A percentile compares a stretch with the other conserved stretches of the same genome.
Conservation (phyloP, 2,888 invertebrate genomes). For the Seira sanloemensis region DNA sequence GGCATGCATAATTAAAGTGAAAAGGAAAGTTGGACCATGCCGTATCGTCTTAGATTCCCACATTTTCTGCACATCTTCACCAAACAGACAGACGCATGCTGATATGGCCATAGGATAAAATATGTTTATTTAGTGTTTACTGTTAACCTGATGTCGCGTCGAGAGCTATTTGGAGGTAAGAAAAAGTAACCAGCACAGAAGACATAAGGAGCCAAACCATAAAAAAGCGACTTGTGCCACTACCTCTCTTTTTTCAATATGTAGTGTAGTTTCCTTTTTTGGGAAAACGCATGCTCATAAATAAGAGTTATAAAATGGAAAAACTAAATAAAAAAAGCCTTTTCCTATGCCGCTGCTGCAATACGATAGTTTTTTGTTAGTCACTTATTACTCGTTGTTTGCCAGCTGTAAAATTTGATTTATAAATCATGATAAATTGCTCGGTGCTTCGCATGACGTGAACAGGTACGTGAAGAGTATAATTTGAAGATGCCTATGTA, state of each 20-base stretch:
- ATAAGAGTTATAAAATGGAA: constrained; percentile 21
- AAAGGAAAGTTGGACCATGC: constrained; percentile 52
- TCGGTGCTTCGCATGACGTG: constrained; percentile 10
- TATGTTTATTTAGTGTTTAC: not conserved
- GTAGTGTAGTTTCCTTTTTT: constrained; percentile 25
- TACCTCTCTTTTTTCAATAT: not conserved
- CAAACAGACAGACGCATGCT: not conserved
- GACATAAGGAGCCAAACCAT: not conserved
- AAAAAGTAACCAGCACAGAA: not conserved
- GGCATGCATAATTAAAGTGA: constrained; percentile 60
- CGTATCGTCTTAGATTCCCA: not conserved
- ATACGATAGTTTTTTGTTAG: not conserved
- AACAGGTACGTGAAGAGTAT: not conserved
- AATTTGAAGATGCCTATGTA: not conserved
- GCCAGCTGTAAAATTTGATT: constrained; percentile 19
- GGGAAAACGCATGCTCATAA: constrained; percentile 39
- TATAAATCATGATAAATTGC: constrained; percentile 34
- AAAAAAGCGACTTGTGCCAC: constrained; percentile 2
- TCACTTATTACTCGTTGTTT: not conserved
- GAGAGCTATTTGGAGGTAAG: not conserved
- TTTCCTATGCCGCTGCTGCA: constrained; percentile 18
- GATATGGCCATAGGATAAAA: not conserved
- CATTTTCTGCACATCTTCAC: not conserved
- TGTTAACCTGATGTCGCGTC: not conserved
- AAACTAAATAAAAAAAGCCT: constrained; percentile 3